These are phyloP conservation scores for Oncorhynchus clarkii DNA, from an alignment of 2,113 vertebrate species.

Conservation along the genomic window DNA sequence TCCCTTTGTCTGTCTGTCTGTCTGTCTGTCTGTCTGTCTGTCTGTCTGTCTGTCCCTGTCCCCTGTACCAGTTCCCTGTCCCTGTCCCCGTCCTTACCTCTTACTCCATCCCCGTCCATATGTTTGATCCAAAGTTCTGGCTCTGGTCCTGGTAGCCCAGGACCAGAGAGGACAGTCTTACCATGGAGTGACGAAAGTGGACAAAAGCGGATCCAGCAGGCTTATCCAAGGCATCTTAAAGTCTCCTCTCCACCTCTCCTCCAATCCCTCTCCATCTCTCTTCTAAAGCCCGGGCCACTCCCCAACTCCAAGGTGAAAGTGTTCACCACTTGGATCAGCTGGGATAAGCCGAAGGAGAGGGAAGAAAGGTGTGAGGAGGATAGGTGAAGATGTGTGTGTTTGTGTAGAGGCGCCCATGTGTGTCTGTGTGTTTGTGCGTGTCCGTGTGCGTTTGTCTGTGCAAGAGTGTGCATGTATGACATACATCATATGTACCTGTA, in stretches of 20 bases:
- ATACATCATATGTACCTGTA: too few relatives aligned
- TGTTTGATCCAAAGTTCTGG: too few relatives aligned
- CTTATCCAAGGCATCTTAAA: conserved; percentile 67
- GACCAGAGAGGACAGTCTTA: conserved; percentile 61
- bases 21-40: too few relatives aligned
- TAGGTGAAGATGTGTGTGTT: neutral
- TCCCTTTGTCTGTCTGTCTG: conserved; percentile 25
- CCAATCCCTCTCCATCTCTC: conserved; percentile 27
- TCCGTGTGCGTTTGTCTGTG: too few relatives aligned
- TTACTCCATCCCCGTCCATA: too few relatives aligned
- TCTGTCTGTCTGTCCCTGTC: too few relatives aligned
- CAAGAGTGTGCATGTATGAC: neutral
- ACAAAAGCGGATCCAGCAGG: conserved; percentile 71
- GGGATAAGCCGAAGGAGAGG: conserved; percentile 54
- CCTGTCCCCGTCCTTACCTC: too few relatives aligned
- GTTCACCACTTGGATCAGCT: conserved; percentile 23
- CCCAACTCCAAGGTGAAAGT: neutral
- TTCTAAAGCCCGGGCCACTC: neutral
- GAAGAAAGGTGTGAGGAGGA: conserved; percentile 33
- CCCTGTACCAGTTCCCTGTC: too few relatives aligned
- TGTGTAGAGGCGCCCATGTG: too few relatives aligned
- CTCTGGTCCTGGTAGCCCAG: conserved; percentile 56
- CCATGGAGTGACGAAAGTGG: conserved; percentile 58
- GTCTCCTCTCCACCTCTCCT: conserved; percentile 26
- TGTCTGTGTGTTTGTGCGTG: too few relatives aligned